These are phyloP conservation scores for Athalia rosae DNA, from an alignment of 2,888 invertebrate genomes.

Conservation along the genomic window DNA sequence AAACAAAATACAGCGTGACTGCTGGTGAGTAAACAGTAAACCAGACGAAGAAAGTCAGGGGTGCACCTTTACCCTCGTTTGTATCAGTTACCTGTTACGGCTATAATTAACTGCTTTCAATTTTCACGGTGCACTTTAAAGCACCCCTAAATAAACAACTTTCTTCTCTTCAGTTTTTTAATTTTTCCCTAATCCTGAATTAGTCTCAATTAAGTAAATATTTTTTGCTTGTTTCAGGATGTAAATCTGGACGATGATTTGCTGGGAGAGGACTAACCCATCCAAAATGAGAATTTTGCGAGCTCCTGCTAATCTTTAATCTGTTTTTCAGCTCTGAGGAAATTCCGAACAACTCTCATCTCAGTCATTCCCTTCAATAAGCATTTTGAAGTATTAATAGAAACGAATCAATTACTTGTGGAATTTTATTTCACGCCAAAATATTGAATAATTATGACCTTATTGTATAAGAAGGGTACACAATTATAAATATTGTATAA, in stretches of 20 bases:
- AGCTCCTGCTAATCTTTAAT: constrained; percentile 9
- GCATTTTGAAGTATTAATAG: constrained; percentile 44
- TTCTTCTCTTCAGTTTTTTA: background rate
- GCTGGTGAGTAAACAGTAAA: constrained; percentile 61
- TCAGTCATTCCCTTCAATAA: constrained; percentile 41
- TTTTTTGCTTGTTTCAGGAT: constrained; percentile 76
- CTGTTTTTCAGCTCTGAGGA: constrained; percentile 27
- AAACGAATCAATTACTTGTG: constrained; percentile 5
- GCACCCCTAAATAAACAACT: background rate
- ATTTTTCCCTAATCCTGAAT: background rate
- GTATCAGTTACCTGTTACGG: constrained; percentile 60
- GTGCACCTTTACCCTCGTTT: constrained; percentile 49
- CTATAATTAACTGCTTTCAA: constrained; percentile 57
- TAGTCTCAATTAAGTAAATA: constrained; percentile 12
- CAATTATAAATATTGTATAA: constrained; percentile 39
- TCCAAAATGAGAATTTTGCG: background rate
- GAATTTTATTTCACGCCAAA: background rate
- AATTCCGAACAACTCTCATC: constrained; percentile 2
- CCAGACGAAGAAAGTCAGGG: constrained; percentile 22
- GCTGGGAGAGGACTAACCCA: constrained; percentile 76
- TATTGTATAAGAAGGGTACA: constrained; percentile 28
- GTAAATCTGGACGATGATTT: constrained; percentile 85
- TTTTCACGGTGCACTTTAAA: constrained; percentile 49
- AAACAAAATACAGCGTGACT: constrained; percentile 69
- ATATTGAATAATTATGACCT: constrained; percentile 16